Evolutionary conservation across 2,797 vertebrate genomes (phyloP).

Genomic region (Trachurus trachurus): DNA sequence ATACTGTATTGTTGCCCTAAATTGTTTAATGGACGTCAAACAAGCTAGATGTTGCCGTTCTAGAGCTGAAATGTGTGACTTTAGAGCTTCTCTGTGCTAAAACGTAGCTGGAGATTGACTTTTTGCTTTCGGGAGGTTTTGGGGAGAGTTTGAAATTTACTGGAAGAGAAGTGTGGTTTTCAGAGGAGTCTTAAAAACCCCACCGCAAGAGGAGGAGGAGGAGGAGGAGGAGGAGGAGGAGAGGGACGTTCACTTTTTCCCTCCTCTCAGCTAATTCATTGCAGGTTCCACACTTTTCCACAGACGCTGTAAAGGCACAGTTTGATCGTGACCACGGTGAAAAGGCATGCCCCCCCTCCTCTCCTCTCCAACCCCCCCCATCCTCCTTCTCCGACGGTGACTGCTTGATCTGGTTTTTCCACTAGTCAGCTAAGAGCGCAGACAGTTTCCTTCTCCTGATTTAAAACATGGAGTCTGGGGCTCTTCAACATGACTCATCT

Average conservation of each 20-base stretch:
- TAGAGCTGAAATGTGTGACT: not conserved
- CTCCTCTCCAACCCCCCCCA: constrained; percentile 22
- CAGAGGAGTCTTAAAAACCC: constrained; percentile 58
- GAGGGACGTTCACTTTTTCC: constrained; percentile 69
- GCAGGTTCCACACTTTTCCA: constrained; percentile 78
- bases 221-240: constrained; percentile 29
- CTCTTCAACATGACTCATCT: constrained; percentile 67
- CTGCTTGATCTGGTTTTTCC: constrained; percentile 80
- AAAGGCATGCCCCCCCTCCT: constrained; percentile 54
- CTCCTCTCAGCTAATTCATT: constrained; percentile 72
- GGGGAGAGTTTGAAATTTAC: constrained; percentile 63
- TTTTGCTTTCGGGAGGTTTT: constrained; percentile 51
- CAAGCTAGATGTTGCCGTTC: not conserved
- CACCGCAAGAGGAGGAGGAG: constrained; percentile 50
- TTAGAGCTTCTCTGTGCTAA: not conserved
- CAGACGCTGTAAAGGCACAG: constrained; percentile 61
- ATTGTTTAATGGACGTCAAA: not conserved
- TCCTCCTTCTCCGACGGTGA: constrained; percentile 37
- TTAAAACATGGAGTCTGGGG: constrained; percentile 71
- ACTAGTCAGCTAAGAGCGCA: constrained; percentile 66
- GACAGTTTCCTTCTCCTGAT: constrained; percentile 65
- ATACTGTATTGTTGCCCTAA: constrained; percentile 1
- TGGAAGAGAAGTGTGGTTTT: constrained; percentile 72
- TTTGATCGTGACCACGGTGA: constrained; percentile 64
- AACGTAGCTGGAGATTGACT: constrained; percentile 22